Evolutionary conservation across 2,888 invertebrate genomes (phyloP).

Genomic region (Caenorhabditis sp.): DNA sequence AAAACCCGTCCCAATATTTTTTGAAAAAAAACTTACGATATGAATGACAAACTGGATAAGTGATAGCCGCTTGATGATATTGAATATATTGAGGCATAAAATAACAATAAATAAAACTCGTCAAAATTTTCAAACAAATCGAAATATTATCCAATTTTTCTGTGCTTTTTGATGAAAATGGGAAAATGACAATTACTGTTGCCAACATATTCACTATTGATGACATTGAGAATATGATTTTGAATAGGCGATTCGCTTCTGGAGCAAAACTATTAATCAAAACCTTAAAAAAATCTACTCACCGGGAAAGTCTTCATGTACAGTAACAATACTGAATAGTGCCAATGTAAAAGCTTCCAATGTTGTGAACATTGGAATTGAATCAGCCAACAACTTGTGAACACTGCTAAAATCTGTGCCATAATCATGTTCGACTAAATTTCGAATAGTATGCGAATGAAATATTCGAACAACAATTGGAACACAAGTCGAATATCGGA

Average conservation of each 20-base stretch:
- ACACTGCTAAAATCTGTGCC: conserved; percentile 22
- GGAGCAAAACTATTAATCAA: conserved; percentile 12
- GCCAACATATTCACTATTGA: conserved; percentile 60
- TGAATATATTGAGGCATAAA: conserved; percentile 55
- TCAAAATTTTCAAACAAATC: conserved; percentile 42
- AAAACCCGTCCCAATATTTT: too few species aligned
- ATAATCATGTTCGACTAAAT: conserved; percentile 35
- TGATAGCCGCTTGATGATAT: conserved; percentile 39
- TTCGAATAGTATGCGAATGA: conserved; percentile 49
- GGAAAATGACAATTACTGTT: conserved; percentile 39
- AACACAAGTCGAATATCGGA: conserved; percentile 60
- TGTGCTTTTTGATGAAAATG: conserved; percentile 10
- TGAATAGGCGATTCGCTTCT: conserved; percentile 62
- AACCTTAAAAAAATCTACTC: neutral
- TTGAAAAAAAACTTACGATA: conserved; percentile 40
- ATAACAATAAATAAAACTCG: conserved; percentile 41
- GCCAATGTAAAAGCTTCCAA: conserved; percentile 57
- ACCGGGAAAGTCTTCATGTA: conserved; percentile 67
- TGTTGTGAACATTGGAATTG: conserved; percentile 44
- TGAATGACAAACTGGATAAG: conserved; percentile 53
- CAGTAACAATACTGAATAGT: conserved; percentile 66
- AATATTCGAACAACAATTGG: conserved; percentile 61
- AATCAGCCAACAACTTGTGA: conserved; percentile 38
- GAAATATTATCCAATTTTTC: conserved; percentile 42
- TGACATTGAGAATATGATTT: conserved; percentile 58